Evolutionary conservation across 2,113 vertebrate genomes (phyloP).

Genomic region (Orthochromis indermauri): DNA sequence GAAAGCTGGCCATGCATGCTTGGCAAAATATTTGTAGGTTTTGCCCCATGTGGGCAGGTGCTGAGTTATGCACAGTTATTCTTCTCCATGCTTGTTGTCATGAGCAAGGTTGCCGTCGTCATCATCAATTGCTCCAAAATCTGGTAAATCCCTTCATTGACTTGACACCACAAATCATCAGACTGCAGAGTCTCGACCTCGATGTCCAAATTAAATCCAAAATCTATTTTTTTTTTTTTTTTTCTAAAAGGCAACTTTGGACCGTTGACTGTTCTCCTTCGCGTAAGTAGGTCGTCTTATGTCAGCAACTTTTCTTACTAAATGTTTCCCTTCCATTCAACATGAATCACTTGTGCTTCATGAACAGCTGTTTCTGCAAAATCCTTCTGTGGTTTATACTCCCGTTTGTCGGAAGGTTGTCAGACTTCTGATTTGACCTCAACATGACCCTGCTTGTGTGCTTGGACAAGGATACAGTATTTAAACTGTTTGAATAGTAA

Average conservation of each 20-base stretch:
- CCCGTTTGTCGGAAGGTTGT: background rate
- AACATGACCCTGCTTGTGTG: background rate
- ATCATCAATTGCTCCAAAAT: background rate
- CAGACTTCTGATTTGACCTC: background rate
- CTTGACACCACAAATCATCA: background rate
- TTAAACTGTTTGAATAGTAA: background rate
- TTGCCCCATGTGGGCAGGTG: background rate
- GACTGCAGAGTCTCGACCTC: rapidly evolving
- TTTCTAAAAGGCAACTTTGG: background rate
- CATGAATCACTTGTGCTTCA: background rate
- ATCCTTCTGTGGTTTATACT: background rate
- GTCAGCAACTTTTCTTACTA: background rate
- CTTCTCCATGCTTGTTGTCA: background rate
- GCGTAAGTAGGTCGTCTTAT: rapidly evolving
- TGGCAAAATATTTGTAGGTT: background rate
- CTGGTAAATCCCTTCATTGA: background rate
- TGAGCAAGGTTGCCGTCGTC: background rate
- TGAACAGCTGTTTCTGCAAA: background rate
- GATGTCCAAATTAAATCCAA: rapidly evolving
- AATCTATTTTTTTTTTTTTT: background rate
- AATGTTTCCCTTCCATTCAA: background rate
- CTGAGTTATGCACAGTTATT: background rate
- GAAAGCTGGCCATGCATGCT: background rate
- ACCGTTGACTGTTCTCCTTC: background rate
- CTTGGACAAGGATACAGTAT: background rate